A percentile compares a stretch with the other conserved stretches of the same genome.
Conservation (phyloP, 2,113 vertebrate species). For the Diphyllodes magnificus region DNA sequence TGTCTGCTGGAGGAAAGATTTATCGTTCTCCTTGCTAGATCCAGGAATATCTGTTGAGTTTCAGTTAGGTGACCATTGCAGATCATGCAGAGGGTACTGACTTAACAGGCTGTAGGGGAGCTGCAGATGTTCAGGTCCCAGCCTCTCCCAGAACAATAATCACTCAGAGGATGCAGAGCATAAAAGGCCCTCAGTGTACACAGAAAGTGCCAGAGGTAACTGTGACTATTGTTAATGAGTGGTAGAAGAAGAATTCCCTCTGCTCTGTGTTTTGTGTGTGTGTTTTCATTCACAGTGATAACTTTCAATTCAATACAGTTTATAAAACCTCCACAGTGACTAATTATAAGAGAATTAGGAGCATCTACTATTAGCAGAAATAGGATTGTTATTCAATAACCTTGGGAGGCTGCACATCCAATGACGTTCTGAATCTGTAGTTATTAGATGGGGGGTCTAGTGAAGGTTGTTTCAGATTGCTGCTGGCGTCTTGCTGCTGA, state of each 20-base stretch:
- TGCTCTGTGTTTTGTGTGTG: neutral
- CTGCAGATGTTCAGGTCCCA: neutral
- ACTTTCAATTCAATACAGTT: conserved; percentile 71
- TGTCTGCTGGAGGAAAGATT: neutral
- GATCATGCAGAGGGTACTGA: neutral
- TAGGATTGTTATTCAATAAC: conserved; percentile 67
- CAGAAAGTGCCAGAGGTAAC: conserved; percentile 16
- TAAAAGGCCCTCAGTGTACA: neutral
- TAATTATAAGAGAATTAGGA: conserved; percentile 73
- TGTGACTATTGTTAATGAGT: conserved; percentile 52
- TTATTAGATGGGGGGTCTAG: conserved; percentile 43
- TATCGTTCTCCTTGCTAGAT: neutral
- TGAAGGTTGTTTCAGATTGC: conserved; percentile 54
- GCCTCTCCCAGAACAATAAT: neutral
- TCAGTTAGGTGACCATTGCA: neutral
- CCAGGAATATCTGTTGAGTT: neutral
- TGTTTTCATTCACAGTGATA: conserved; percentile 39
- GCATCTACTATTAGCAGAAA: conserved; percentile 66
- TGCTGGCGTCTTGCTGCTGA: conserved; percentile 64
- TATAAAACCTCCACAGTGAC: conserved; percentile 68
- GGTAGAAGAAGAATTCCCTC: conserved; percentile 56
- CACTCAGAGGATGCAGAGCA: neutral
- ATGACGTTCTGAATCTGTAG: conserved; percentile 44
- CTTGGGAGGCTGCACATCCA: conserved; percentile 62
- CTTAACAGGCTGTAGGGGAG: neutral